Conservation (phyloP, 2,113 vertebrate species). For the Felis chaus region DNA sequence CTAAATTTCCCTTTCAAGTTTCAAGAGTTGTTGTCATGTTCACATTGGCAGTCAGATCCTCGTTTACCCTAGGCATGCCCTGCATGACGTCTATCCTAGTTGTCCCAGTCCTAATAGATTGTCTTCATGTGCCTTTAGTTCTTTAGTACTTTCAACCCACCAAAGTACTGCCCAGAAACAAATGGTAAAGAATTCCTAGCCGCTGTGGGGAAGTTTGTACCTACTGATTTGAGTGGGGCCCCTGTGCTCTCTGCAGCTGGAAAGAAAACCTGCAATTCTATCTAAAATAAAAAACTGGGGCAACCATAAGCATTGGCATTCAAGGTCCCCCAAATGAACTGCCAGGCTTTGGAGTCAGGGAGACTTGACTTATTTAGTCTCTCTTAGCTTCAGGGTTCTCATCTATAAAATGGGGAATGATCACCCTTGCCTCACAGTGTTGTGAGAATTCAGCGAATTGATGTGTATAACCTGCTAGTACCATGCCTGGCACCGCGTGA, state of each 20-base stretch:
- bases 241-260: not conserved
- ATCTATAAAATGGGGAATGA: not conserved
- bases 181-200: not conserved
- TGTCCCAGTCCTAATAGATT: not conserved
- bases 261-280: not conserved
- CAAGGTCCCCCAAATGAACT: not conserved
- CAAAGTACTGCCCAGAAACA: not conserved
- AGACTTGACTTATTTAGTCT: not conserved
- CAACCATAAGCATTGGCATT: not conserved
- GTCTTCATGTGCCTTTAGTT: not conserved
- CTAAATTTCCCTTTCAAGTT: not conserved
- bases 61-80: not conserved
- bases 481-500: not conserved
- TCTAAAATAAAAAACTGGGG: not conserved
- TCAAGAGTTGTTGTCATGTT: not conserved
- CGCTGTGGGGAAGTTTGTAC: not conserved
- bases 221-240: not conserved
- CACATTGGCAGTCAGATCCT: not conserved
- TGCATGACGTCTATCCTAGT: not conserved
- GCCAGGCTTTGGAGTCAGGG: not conserved
- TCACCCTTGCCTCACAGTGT: not conserved
- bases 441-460: not conserved
- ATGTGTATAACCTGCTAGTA: not conserved
- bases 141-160: not conserved
- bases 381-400: not conserved